Evolutionary conservation across 2,888 invertebrate species (phyloP).

Genomic region (Alentia gelatinosa): DNA sequence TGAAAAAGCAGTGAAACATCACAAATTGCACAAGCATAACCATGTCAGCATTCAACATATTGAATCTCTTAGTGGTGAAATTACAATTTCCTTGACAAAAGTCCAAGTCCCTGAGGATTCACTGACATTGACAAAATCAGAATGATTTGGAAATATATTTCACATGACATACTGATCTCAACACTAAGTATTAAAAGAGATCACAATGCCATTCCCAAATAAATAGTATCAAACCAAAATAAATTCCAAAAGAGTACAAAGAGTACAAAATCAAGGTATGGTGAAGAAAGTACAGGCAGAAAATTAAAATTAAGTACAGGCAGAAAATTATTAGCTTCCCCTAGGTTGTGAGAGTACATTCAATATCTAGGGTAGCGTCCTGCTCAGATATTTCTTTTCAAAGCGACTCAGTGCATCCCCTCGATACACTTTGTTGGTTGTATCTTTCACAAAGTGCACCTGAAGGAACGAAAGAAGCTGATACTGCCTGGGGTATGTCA

Average conservation of each 20-base stretch:
- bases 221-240: neutral
- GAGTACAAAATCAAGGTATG: no score
- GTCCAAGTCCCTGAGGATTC: no score
- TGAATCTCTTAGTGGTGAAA: no score
- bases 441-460: neutral
- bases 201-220: neutral
- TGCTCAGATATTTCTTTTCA: neutral
- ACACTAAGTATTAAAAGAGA: no score
- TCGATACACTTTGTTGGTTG: neutral
- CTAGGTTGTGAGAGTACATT: neutral
- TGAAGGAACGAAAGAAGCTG: neutral
- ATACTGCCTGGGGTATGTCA: neutral
- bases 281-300: neutral
- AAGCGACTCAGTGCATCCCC: neutral
- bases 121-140: no score
- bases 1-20: no score
- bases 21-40: no score
- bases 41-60: no score
- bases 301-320: neutral
- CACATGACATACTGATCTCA: no score
- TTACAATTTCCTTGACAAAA: no score
- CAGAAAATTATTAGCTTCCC: neutral
- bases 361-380: neutral
- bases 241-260: neutral
- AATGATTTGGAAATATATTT: no score